Evolutionary conservation across 1,140 invertebrate species (phyloP), one percentile per base, ranked within the genome.

Genomic region (Trissolcus basalis): DNA sequence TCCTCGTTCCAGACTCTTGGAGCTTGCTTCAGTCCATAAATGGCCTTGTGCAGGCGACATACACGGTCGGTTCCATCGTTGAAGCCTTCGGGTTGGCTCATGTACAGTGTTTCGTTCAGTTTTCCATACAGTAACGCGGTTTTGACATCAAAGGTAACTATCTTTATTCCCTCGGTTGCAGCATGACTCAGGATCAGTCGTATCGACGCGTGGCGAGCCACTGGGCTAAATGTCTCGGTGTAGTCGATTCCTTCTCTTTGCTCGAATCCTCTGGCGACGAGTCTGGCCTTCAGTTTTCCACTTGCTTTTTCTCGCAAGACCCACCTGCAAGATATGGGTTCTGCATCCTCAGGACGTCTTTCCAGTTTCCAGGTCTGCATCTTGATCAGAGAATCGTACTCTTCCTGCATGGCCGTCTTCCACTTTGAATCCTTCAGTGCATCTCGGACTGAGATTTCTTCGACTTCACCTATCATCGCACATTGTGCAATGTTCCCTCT

Each of bases 361-460:
- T 81, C 80, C n/a, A 88, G 50, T 4, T 55, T 44, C 86, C 85
- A 89, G 5, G 80, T 85, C 4, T 86, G 67, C 80, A 83, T 85
- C 59, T 81, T 60, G 8, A 75, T 74, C 7, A 89, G 67, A 2
- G 82, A 81, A 9, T 81, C 53, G 33, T 79, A 80, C 63, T 88
- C 85, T 12, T 83, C 70, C 41, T 80, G 43, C 82, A 89, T 56
- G 1, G 54, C 54, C 12, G 10, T 8, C 0, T 9, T 1, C 43
- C 43, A 56, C 33, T 39, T 15, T 15, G 1, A 12, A 35, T 56
- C 15, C 12, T 47, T 44, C 43, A 56, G n/a, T 1, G 54, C 54
- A 11, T 13, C n/a, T 0, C 8, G 15, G n/a, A 47, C 43, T 1
- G 54, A 15, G 13, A 45, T 56, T n/a, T 56, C 54, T 10, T 56